phyloP scores from a whole-genome alignment of 2,113 vertebrate species.

The Ivindomyrus marchei region DNA sequence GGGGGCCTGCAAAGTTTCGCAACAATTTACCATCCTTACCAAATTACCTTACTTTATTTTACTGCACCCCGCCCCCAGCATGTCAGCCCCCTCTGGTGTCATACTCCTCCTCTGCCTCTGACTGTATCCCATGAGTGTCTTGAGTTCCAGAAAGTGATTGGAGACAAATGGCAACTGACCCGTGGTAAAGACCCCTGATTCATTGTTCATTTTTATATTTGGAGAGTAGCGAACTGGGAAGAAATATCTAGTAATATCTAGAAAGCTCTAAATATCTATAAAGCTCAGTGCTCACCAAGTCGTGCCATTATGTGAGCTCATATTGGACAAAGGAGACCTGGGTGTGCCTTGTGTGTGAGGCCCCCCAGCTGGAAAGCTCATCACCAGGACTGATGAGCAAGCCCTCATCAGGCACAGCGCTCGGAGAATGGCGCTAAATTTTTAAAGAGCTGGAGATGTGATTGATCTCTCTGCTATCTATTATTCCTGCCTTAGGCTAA shows the following conservation, averaged over 20 bases:
- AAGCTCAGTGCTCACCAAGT: not conserved
- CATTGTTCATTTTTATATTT: not conserved
- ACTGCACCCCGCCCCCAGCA: not conserved
- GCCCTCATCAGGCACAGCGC: constrained; percentile 10
- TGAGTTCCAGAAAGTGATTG: not conserved
- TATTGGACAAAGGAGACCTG: not conserved
- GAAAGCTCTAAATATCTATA: not conserved
- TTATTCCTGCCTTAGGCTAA: constrained; percentile 37
- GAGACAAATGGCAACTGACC: not conserved
- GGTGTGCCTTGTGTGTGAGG: not conserved
- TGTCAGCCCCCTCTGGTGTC: not conserved
- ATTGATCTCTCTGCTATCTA: constrained; percentile 38
- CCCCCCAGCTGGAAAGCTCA: not conserved
- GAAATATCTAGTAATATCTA: not conserved
- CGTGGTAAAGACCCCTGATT: not conserved
- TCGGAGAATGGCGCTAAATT: constrained; percentile 34
- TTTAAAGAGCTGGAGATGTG: constrained; percentile 40
- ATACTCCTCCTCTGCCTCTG: not conserved
- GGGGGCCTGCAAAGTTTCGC: not conserved
- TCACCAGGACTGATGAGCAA: constrained; percentile 16
- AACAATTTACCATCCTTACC: not conserved
- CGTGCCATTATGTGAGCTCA: not conserved
- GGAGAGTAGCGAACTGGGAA: not conserved
- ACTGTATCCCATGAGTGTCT: not conserved
- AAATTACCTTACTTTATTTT: no score